These are phyloP conservation scores for Psophia crepitans DNA, from an alignment of 2,113 vertebrate species.

Conservation along the genomic window DNA sequence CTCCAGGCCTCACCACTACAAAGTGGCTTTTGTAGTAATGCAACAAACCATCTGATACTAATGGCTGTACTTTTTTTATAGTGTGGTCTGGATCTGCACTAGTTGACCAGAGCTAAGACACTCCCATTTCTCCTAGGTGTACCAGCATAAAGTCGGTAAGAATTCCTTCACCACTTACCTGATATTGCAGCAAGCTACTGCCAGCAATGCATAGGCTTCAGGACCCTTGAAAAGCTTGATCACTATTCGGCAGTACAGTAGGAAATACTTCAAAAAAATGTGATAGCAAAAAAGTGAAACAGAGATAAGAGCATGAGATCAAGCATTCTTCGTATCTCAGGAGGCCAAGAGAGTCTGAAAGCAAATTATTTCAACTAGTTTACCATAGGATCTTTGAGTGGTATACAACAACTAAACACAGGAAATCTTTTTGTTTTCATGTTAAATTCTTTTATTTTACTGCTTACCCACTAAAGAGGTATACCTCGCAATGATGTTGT, in stretches of 20 bases:
- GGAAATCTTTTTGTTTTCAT: not conserved
- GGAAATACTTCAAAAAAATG: not conserved
- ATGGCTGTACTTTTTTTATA: not conserved
- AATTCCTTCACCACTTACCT: not conserved
- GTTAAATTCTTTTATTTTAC: not conserved
- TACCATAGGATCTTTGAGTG: not conserved
- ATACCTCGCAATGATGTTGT: rapidly evolving
- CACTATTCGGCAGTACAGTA: not conserved
- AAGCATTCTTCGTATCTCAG: not conserved
- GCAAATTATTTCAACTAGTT: not conserved
- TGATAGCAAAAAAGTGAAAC: not conserved
- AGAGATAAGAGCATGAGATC: not conserved
- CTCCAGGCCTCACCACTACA: not conserved
- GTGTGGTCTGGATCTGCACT: not conserved
- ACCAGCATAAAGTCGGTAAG: not conserved
- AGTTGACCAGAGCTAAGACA: not conserved
- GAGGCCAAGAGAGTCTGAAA: not conserved
- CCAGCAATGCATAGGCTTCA: not conserved
- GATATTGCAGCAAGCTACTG: not conserved
- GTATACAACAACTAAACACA: not conserved
- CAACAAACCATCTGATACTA: not conserved
- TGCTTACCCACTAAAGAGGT: not conserved
- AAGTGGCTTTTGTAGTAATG: not conserved
- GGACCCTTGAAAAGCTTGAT: not conserved
- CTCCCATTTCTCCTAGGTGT: not conserved